phyloP scores from a whole-genome alignment of 2,113 vertebrate genomes.

The Progne subis region DNA sequence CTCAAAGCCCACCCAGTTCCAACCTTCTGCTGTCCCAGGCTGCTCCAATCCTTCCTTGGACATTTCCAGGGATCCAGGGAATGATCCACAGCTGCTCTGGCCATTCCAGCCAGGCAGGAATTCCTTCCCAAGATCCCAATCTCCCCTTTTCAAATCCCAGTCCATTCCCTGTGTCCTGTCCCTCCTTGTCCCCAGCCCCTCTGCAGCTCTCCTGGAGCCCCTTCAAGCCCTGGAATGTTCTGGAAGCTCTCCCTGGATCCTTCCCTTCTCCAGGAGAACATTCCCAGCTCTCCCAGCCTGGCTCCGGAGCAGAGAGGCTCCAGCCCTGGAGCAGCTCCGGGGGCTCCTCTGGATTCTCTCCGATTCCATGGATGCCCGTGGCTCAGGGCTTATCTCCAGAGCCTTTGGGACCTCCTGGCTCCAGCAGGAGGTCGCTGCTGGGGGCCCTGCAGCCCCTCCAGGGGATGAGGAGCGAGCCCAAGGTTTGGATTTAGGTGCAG shows the following conservation, averaged over 20 bases:
- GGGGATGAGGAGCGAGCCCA: background rate
- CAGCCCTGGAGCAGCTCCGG: fast-evolving
- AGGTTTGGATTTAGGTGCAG: background rate
- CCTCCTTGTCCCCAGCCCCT: background rate
- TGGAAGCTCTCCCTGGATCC: background rate
- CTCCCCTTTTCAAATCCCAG: background rate
- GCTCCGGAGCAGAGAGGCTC: background rate
- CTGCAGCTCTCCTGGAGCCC: background rate
- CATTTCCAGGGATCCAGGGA: background rate
- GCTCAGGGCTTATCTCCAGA: background rate
- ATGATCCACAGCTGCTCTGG: background rate
- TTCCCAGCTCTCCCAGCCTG: background rate
- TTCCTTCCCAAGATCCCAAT: background rate
- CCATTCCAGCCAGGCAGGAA: fast-evolving
- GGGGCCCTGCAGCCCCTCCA: background rate
- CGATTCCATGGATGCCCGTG: background rate
- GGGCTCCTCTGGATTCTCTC: background rate
- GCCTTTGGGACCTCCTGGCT: background rate
- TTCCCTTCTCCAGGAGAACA: fast-evolving
- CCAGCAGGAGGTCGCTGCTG: background rate
- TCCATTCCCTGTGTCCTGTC: background rate
- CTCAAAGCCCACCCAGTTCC: fast-evolving
- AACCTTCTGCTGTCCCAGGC: fast-evolving
- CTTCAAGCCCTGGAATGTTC: fast-evolving
- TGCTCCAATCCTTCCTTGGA: background rate